Evolutionary conservation across 2,113 vertebrate species (phyloP).

Genomic region (Lepidothrix coronata): DNA sequence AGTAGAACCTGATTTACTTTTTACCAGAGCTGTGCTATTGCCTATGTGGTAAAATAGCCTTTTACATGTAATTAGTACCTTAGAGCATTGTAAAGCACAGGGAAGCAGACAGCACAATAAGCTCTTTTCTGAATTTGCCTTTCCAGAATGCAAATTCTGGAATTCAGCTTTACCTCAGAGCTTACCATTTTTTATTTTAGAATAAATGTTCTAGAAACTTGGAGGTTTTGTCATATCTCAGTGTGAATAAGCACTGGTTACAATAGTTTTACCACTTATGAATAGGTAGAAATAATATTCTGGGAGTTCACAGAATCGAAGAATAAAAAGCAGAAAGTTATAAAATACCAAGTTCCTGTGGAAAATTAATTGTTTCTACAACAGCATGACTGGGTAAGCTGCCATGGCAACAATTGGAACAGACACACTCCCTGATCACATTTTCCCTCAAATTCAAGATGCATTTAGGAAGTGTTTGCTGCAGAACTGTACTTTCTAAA

Average conservation of each 20-base stretch:
- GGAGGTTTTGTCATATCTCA: background rate
- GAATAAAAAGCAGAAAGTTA: background rate
- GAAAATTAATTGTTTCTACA: background rate
- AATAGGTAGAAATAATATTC: background rate
- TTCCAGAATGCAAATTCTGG: background rate
- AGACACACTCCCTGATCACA: background rate
- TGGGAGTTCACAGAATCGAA: background rate
- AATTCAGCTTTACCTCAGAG: background rate
- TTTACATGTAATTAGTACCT: background rate
- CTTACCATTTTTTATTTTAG: background rate
- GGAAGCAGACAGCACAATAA: background rate
- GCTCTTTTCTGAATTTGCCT: background rate
- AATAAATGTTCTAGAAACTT: background rate
- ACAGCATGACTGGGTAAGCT: background rate
- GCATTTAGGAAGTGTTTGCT: background rate
- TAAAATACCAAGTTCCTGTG: background rate
- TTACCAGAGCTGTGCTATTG: background rate
- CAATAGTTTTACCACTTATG: background rate
- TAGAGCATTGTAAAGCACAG: background rate
- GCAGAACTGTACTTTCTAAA: background rate
- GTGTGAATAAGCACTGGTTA: background rate
- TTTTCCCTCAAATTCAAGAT: background rate
- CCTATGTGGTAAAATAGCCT: background rate
- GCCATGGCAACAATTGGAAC: slow-evolving; percentile 37
- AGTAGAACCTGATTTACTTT: background rate